Evolutionary conservation across 2,113 vertebrate genomes (phyloP).

Genomic region (Stictonetta naevosa): DNA sequence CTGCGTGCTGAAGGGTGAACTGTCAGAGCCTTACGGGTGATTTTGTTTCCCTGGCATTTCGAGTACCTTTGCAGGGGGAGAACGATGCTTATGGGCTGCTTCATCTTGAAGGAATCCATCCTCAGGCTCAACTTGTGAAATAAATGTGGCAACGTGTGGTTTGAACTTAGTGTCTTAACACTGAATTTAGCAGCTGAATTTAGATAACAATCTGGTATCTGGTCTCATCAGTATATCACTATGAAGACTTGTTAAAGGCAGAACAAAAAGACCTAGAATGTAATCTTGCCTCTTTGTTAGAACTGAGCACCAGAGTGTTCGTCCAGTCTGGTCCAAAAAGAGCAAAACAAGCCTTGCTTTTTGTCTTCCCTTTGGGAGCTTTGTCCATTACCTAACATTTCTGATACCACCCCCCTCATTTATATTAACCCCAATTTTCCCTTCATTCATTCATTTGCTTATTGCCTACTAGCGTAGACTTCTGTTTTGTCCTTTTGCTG

Average conservation of each 20-base stretch:
- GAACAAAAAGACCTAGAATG: conserved; percentile 68
- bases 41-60: conserved; percentile 58
- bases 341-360: conserved; percentile 17
- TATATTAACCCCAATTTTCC: not conserved
- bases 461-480: not conserved
- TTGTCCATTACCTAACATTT: not conserved
- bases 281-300: conserved; percentile 56
- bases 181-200: conserved; percentile 74
- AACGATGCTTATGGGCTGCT: conserved; percentile 49
- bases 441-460: not conserved
- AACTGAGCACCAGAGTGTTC: not conserved
- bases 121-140: conserved; percentile 65
- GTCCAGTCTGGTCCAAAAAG: conserved; percentile 34
- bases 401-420: not conserved
- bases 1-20: conserved; percentile 35
- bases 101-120: conserved; percentile 54
- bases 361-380: not conserved
- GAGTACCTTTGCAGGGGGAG: conserved; percentile 31
- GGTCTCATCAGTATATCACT: conserved; percentile 68
- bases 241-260: conserved; percentile 65
- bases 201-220: conserved; percentile 74
- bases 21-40: conserved; percentile 42
- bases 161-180: conserved; percentile 70
- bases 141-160: conserved; percentile 66
- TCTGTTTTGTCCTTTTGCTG: not conserved